phyloP scores from a whole-genome alignment of 2,113 vertebrate genomes.

The Leptocoma aspasia region DNA sequence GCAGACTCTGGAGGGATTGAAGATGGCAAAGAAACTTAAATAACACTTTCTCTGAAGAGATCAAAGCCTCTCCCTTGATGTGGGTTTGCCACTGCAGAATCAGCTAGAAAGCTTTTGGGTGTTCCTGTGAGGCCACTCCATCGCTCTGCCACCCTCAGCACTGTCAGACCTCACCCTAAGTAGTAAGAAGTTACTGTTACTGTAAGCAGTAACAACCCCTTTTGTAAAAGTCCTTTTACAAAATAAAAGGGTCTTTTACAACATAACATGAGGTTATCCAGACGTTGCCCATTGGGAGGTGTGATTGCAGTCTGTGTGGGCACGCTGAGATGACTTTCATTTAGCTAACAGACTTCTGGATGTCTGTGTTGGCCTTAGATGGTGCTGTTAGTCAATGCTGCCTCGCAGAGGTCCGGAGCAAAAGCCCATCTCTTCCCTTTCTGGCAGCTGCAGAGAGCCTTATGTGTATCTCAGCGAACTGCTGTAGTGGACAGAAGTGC shows the following conservation, averaged over 20 bases:
- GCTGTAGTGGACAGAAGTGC: not conserved
- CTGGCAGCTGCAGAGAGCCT: not conserved
- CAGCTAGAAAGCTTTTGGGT: not conserved
- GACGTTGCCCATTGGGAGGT: not conserved
- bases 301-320: not conserved
- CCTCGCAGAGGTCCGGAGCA: not conserved
- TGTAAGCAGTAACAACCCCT: not conserved
- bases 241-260: not conserved
- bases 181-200: not conserved
- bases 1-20: not conserved
- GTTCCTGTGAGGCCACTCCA: not conserved
- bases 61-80: not conserved
- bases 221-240: not conserved
- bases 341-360: not conserved
- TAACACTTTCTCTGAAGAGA: not conserved
- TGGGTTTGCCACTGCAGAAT: not conserved
- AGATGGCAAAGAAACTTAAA: not conserved
- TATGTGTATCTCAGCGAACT: not conserved
- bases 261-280: not conserved
- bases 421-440: not conserved
- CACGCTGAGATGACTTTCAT: not conserved
- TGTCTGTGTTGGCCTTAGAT: not conserved
- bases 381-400: not conserved
- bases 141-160: not conserved
- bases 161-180: not conserved